phyloP scores from a whole-genome alignment of 2,888 invertebrate species.

The Hemicrepidius hirtus region DNA sequence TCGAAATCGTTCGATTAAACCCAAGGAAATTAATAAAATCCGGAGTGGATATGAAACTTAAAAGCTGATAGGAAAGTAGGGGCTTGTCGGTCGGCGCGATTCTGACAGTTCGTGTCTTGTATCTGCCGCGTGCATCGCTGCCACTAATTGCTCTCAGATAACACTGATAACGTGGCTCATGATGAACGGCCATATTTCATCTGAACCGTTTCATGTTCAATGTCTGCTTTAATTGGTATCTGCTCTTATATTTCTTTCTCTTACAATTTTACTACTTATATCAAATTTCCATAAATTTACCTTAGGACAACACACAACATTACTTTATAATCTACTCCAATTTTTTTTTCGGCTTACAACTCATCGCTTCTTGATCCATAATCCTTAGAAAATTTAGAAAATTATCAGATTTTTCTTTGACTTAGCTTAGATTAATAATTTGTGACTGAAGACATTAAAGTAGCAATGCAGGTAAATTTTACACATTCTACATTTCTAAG shows the following conservation, averaged over 20 bases:
- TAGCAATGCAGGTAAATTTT: too few relatives aligned
- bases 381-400: too few relatives aligned
- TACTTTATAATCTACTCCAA: too few relatives aligned
- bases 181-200: slow-evolving; percentile 65
- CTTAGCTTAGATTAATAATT: too few relatives aligned
- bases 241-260: slow-evolving; percentile 57
- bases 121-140: slow-evolving; percentile 65
- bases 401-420: too few relatives aligned
- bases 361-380: too few relatives aligned
- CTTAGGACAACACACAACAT: too few relatives aligned
- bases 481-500: too few relatives aligned
- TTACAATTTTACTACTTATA: neutral
- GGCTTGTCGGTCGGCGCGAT: slow-evolving; percentile 60
- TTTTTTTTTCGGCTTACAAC: too few relatives aligned
- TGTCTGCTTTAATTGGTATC: slow-evolving; percentile 63
- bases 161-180: slow-evolving; percentile 64
- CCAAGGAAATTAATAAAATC: slow-evolving; percentile 28
- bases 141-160: slow-evolving; percentile 67
- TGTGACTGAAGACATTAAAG: too few relatives aligned
- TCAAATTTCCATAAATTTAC: neutral
- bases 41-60: slow-evolving; percentile 21
- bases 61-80: slow-evolving; percentile 42
- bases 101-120: slow-evolving; percentile 66
- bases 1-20: slow-evolving; percentile 33
- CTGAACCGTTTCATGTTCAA: slow-evolving; percentile 60